Conservation (phyloP, 1,140 invertebrate species). For the Drosophila asahinai region DNA sequence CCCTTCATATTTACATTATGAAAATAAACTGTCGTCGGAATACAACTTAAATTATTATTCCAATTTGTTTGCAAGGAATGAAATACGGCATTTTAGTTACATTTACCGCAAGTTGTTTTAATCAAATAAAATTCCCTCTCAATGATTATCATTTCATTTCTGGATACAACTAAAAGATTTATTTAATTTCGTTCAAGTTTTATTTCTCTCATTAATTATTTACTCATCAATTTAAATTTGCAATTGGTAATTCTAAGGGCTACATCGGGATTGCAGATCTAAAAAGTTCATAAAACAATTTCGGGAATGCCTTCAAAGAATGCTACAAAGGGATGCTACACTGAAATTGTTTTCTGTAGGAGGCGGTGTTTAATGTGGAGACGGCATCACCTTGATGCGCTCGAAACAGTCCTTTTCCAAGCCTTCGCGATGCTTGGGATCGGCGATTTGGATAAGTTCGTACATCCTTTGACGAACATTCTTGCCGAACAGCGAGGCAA, state of each 20-base stretch:
- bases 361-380: slow-evolving; percentile 60
- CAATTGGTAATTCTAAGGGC: slow-evolving; percentile 33
- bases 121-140: no score
- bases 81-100: neutral
- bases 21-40: slow-evolving; percentile 70
- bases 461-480: slow-evolving; percentile 94
- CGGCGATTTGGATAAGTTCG: slow-evolving; percentile 95
- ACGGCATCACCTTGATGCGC: slow-evolving; percentile 94
- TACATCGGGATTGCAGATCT: slow-evolving; percentile 35
- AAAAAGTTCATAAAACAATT: slow-evolving; percentile 41
- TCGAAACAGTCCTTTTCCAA: slow-evolving; percentile 96
- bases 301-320: slow-evolving; percentile 50
- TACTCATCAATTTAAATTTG: slow-evolving; percentile 6
- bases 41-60: slow-evolving; percentile 11
- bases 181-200: slow-evolving; percentile 12
- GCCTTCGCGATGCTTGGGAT: slow-evolving; percentile 94
- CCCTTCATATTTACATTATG: slow-evolving; percentile 63
- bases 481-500: slow-evolving; percentile 96
- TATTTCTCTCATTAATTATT: slow-evolving; percentile 30
- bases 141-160: no score
- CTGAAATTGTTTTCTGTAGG: slow-evolving; percentile 21
- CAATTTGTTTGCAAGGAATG: neutral
- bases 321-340: slow-evolving; percentile 15
- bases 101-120: neutral
- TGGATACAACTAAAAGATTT: neutral